Evolutionary conservation across 2,797 vertebrate species (phyloP), one percentile per base, ranked within the genome.

Genomic region (Tokudaia tokunoshimensis): DNA sequence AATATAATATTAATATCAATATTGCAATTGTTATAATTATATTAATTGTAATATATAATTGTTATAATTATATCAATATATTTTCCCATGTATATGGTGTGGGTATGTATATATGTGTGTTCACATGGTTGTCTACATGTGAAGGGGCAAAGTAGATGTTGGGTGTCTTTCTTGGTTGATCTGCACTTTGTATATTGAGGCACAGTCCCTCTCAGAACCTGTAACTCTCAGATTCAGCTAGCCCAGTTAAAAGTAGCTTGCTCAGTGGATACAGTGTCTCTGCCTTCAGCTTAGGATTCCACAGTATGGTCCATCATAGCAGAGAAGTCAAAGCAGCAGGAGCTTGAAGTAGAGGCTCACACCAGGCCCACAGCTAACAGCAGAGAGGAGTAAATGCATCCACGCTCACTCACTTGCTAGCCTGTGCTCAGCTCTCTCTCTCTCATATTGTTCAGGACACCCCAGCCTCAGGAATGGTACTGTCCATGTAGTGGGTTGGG

Each of bases 1-100:
- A 80, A 34, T n/a, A 17, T 37, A 74, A 22, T 63, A 63, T 63
- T 74, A 79, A 89, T 94, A 85, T 96, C 76, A 3, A 75, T 72
- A 59, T 59, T 57, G n/a, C 11, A 65, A 13, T 65, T 65, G 29
- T 31, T 63, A 29, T 63, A 31, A 24, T 31, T 63, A 31, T 65
- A 14, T 65, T 65, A 31, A 65, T 31, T 65, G 63, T 65, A 65
- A 31, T 65, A 31, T 29, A 31, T 65, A 13, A 31, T 65, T 65
- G 63, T 4, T 65, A 65, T 65, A 72, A 37, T 75, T 41, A 59
- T 17, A 41, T 6, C 31, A 78, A 78, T 75, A 44, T 44, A 6
- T 34, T 67, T n/a, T 85, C 19, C 6, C 63, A 52, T 65, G 82
- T 34, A 65, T 50, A 34, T 84, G 61, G 29, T 70, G 6, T 67